Base-by-base conservation (phyloP, 2,888 invertebrate species). In the Phalera bucephala region DNA sequence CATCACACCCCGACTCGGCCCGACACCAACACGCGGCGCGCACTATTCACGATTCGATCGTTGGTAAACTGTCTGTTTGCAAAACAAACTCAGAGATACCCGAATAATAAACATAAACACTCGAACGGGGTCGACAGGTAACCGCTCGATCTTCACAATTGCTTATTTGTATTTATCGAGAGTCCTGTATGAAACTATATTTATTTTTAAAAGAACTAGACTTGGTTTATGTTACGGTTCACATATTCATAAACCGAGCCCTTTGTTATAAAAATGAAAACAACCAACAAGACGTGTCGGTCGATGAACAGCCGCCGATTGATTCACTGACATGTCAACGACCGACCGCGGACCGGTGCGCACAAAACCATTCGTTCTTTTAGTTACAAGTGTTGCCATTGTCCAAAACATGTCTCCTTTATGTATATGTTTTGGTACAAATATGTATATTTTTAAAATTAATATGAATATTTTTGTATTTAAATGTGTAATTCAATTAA, bases 21-120 rank as follows among this genome's bases (percentile, higher is more conserved):
- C 47, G 56, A 58, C 62, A 36, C 45, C 47, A 36, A 23, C 35
- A 43, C 46, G 19, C 14, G 25, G 27, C 39, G 26, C 46, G 42
- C 54, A 56, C 44, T 57, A 53, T 51, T 58, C 65, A 59, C 55
- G 48, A 56, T 55, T 55, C 35, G 36, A 23, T 52, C 53, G 64
- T 46, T 52, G 70, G 64, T 79, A 79, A 70, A 67, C 73, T 75
- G 55, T 71, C 64, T 77, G 80, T 84, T 85, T 80, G 79, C 82
- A 76, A 84, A 84, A 86, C 82, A 83, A 84, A 85, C 78, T 71
- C 67, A 48, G 60, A 78, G 75, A 72, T 81, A 80, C 77, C 79
- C 73, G 56, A 3, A 3, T 17, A 17, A 3, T 67, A 75, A 84
- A 86, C 80, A 80, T 80, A 85, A 83, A 86, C 84, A 62, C 50